A percentile compares a stretch with the other conserved stretches of the same genome.
phyloP scores from a whole-genome alignment of 1,140 invertebrate species.

The Mizuhopecten yessoensis region DNA sequence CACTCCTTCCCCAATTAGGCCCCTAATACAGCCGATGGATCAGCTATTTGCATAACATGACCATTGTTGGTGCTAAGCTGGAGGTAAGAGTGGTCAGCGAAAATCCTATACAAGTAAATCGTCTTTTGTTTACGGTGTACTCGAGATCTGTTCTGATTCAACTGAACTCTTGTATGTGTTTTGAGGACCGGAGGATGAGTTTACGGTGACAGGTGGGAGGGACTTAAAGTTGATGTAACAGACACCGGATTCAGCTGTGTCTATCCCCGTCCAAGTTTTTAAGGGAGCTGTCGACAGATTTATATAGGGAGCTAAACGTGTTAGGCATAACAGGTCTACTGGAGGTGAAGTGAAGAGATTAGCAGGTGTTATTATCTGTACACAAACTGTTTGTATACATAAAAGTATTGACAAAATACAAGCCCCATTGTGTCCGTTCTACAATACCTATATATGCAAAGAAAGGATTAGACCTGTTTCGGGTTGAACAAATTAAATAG shows the following conservation, averaged over 20 bases:
- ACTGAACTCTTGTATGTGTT: not conserved
- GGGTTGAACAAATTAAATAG: conserved; percentile 12
- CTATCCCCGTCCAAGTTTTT: not conserved
- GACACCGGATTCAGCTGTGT: not conserved
- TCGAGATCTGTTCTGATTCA: not conserved
- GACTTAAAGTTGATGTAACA: not conserved
- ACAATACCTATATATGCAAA: not conserved
- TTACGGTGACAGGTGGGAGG: not conserved
- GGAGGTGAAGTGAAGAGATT: not conserved
- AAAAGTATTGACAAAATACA: conserved; percentile 16
- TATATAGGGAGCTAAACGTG: not conserved
- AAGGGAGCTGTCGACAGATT: not conserved
- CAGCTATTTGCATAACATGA: conserved; percentile 4
- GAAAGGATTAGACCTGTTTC: conserved; percentile 32
- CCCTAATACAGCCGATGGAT: not conserved
- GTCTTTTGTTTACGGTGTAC: not conserved
- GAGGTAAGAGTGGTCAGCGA: not conserved
- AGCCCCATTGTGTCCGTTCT: not conserved
- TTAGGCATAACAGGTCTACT: not conserved
- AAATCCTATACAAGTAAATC: conserved; percentile 13
- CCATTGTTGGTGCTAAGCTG: not conserved
- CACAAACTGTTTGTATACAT: conserved; percentile 20
- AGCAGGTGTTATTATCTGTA: not conserved
- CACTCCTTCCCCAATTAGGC: not conserved
- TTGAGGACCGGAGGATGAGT: not conserved